These are phyloP conservation scores for Alcis repandata DNA, from an alignment of 2,888 invertebrate species.

Conservation along the genomic window DNA sequence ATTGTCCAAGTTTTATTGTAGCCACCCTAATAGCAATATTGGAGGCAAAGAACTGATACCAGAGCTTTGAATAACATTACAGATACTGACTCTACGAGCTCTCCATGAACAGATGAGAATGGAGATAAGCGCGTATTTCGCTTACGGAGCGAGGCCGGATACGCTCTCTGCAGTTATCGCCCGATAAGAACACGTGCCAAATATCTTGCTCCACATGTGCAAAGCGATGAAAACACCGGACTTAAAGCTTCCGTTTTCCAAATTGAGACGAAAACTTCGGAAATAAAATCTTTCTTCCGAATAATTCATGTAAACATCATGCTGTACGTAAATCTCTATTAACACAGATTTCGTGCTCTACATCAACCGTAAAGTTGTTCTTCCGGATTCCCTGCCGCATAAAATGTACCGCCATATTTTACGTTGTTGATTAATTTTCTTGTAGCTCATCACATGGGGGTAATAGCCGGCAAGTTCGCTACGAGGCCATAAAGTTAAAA, in stretches of 20 bases:
- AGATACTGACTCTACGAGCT: slow-evolving; percentile 53
- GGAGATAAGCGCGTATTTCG: slow-evolving; percentile 45
- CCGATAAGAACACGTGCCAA: slow-evolving; percentile 46
- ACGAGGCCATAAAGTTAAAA: slow-evolving; percentile 71
- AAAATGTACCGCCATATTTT: slow-evolving; percentile 38
- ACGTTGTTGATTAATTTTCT: slow-evolving; percentile 45
- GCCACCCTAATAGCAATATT: slow-evolving; percentile 76
- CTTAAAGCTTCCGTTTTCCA: slow-evolving; percentile 9
- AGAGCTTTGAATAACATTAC: slow-evolving; percentile 64
- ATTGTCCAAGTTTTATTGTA: slow-evolving; percentile 84
- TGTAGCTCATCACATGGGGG: slow-evolving; percentile 48
- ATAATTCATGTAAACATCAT: slow-evolving; percentile 13
- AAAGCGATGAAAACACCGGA: slow-evolving; percentile 29
- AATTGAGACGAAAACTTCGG: slow-evolving; percentile 11
- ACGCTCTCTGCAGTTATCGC: slow-evolving; percentile 47
- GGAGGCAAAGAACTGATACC: slow-evolving; percentile 68
- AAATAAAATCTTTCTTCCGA: slow-evolving; percentile 2
- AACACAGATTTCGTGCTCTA: slow-evolving; percentile 24
- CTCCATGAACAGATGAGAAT: slow-evolving; percentile 45
- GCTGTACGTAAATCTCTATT: slow-evolving; percentile 24
- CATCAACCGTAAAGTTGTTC: slow-evolving; percentile 15
- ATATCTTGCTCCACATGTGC: slow-evolving; percentile 41
- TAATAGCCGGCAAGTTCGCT: slow-evolving; percentile 56
- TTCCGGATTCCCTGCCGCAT: slow-evolving; percentile 15
- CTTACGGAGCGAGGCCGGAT: slow-evolving; percentile 45